These are phyloP conservation scores for Pantherophis guttatus DNA, from an alignment of 2,113 vertebrate species.

Conservation along the genomic window DNA sequence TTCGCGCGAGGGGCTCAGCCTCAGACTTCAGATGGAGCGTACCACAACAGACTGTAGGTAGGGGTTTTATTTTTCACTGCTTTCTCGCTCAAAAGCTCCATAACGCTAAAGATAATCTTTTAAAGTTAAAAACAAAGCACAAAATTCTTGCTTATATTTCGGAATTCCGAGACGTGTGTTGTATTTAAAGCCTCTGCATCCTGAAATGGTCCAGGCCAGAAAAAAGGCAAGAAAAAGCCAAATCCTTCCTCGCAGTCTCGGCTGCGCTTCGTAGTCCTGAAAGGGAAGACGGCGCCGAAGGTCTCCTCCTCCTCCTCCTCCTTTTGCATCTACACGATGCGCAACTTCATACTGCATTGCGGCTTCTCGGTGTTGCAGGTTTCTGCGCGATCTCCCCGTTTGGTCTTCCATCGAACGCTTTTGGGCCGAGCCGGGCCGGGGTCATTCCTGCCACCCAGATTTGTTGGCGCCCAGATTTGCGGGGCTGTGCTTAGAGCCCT, in stretches of 20 bases:
- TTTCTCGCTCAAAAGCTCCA: background rate
- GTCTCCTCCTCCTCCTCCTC: background rate
- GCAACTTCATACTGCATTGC: background rate
- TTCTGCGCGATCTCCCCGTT: background rate
- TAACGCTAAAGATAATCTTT: background rate
- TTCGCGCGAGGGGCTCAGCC: background rate
- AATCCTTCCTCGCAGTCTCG: background rate
- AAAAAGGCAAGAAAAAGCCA: background rate
- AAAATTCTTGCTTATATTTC: background rate
- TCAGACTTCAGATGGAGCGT: background rate
- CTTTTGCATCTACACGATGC: background rate
- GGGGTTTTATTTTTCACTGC: background rate
- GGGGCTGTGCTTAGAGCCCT: too few relatives aligned
- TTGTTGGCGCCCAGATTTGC: background rate
- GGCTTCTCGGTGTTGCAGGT: background rate
- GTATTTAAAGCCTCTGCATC: background rate
- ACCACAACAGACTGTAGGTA: background rate
- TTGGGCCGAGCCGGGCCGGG: background rate
- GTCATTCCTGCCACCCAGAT: background rate
- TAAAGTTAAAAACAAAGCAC: background rate
- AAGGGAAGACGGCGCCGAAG: background rate
- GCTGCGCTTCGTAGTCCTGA: background rate
- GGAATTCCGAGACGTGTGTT: background rate
- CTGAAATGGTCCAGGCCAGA: background rate
- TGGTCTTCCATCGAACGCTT: background rate